Base-by-base conservation (phyloP, 2,888 invertebrate genomes). In the Tigriopus californicus region DNA sequence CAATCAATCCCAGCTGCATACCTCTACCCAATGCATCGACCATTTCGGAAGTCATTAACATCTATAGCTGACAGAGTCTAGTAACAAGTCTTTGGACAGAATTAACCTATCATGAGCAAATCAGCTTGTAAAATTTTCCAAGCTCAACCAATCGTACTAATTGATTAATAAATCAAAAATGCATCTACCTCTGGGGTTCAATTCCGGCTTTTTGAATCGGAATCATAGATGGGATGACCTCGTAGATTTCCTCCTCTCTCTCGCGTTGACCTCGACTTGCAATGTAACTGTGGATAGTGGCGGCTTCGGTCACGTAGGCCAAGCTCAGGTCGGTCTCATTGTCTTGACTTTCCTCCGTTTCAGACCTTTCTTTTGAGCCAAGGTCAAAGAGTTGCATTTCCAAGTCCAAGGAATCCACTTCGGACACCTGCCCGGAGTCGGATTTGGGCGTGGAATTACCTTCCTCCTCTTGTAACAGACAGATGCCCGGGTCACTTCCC, bases 371-470 rank as follows among this genome's bases (percentile, higher is more conserved):
- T 20, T 51, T 40, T n/a, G 24, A 24, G 1, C 52, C 52, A 52
- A 52, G 33, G 52, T 52, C 33, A 2, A 52, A 33, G 4, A 52
- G 25, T 2, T 24, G 25, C 11, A 52, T 10, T 24, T 52, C 52
- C 52, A 25, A 4, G 15, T 52, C 52, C 22, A 52, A 25, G 52
- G 52, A 52, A 33, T 52, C 52, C 24, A 33, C 33, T 52, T 52
- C 52, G 1, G 52, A 52, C 13, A 24, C 4, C 11, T 33, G 33
- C 8, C 33, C 33, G 33, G 33, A 33, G 8, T 33, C 33, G 33
- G 33, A 33, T 33, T 33, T 33, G 33, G 33, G 33, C 8, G 33
- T 33, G 33, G 33, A 33, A 8, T 3, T 33, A 8, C 33, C 46
- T 20, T 46, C 46, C 20, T 20, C 46, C 8, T 20, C 46, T 46